Percentiles rank a stretch among this genome's conserved stretches.
These are phyloP conservation scores for Dicycla oo DNA, from an alignment of 2,888 invertebrate genomes.

Conservation along the genomic window DNA sequence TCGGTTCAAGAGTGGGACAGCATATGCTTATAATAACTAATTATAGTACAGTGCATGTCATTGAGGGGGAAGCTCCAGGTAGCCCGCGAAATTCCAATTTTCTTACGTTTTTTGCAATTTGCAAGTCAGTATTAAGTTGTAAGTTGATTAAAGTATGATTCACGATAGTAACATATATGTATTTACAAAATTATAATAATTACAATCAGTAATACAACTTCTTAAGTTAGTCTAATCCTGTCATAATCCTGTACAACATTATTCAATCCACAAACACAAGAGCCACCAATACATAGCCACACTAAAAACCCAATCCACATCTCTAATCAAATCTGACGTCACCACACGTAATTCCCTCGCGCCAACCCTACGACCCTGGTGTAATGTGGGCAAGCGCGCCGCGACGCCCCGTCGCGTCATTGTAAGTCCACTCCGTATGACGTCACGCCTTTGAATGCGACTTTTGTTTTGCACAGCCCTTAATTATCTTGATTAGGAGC, in stretches of 20 bases:
- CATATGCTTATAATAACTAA: too few relatives aligned
- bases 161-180: too few relatives aligned
- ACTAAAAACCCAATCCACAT: conserved; percentile 48
- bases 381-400: conserved; percentile 75
- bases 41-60: too few relatives aligned
- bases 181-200: too few relatives aligned
- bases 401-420: conserved; percentile 78
- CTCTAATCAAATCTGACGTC: conserved; percentile 49
- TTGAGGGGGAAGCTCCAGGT: too few relatives aligned
- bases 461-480: conserved; percentile 82
- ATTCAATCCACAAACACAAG: conserved; percentile 6
- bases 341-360: conserved; percentile 42
- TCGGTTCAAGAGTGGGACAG: too few relatives aligned
- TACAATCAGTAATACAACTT: too few relatives aligned
- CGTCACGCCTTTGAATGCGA: conserved; percentile 78
- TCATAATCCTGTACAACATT: conserved; percentile 1
- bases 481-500: conserved; percentile 85
- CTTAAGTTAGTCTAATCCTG: neutral
- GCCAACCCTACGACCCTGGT: conserved; percentile 78
- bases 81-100: too few relatives aligned
- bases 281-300: conserved; percentile 5
- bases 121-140: too few relatives aligned
- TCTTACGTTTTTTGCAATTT: too few relatives aligned
- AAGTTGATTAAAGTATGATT: too few relatives aligned
- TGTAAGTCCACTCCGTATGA: conserved; percentile 75